Evolutionary conservation across 2,113 vertebrate genomes (phyloP).

Genomic region (Oreochromis niloticus): DNA sequence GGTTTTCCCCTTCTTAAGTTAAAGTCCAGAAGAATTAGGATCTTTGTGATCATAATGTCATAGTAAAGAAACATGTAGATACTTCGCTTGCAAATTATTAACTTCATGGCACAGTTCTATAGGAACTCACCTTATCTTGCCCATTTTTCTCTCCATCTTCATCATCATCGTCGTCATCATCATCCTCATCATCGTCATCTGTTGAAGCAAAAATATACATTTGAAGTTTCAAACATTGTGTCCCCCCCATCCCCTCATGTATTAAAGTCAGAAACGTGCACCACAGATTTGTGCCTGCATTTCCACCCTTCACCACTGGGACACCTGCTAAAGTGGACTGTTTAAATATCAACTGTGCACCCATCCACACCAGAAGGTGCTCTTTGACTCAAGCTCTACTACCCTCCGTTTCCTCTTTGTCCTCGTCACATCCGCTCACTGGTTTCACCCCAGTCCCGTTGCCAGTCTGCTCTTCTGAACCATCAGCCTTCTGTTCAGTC

Average conservation of each 20-base stretch:
- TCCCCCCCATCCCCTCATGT: background rate
- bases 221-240: background rate
- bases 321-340: background rate
- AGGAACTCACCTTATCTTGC: constrained; percentile 50
- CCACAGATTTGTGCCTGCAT: background rate
- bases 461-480: constrained; percentile 20
- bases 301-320: background rate
- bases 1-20: background rate
- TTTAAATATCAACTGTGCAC: background rate
- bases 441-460: background rate
- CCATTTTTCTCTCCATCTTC: constrained; percentile 78
- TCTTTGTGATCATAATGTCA: background rate
- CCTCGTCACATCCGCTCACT: background rate
- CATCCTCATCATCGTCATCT: background rate
- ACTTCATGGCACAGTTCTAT: background rate
- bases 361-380: background rate
- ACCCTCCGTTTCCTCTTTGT: constrained; percentile 27
- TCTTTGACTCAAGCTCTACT: constrained; percentile 4
- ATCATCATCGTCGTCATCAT: constrained; percentile 61
- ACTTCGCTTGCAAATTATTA: background rate
- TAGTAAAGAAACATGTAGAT: background rate
- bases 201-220: background rate
- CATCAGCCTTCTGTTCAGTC: constrained; percentile 12
- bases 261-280: background rate
- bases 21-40: background rate